phyloP scores from a whole-genome alignment of 1,140 invertebrate genomes.

The Macrostomum lignano region DNA sequence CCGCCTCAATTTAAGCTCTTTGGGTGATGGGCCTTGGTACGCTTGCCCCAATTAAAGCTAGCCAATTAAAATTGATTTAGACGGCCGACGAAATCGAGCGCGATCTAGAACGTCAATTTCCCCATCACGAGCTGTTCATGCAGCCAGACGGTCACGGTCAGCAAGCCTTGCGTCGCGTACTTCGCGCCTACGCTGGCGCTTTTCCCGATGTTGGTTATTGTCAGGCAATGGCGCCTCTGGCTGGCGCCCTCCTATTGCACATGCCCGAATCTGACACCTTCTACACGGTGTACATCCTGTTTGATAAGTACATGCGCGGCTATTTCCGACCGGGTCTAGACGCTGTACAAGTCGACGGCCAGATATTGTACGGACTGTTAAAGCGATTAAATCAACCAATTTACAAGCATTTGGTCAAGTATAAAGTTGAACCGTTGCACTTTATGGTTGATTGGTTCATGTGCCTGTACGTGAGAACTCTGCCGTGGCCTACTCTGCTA shows the following conservation, averaged over 20 bases:
- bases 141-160: conserved; percentile 45
- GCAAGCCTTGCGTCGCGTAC: conserved; percentile 22
- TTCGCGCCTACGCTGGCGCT: conserved; percentile 73
- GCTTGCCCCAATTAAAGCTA: too few relatives aligned
- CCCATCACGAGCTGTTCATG: conserved; percentile 81
- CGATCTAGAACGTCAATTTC: conserved; percentile 71
- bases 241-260: conserved; percentile 79
- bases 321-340: conserved; percentile 66
- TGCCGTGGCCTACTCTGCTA: conserved; percentile 70
- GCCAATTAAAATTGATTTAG: too few relatives aligned
- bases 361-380: conserved; percentile 59
- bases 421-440: conserved; percentile 63
- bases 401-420: conserved; percentile 50
- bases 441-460: conserved; percentile 97
- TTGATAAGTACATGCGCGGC: conserved; percentile 62
- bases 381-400: conserved; percentile 52
- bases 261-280: conserved; percentile 88
- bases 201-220: conserved; percentile 78
- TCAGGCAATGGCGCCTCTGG: conserved; percentile 81
- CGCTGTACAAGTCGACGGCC: conserved; percentile 56
- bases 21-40: too few relatives aligned
- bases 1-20: too few relatives aligned
- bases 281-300: conserved; percentile 80
- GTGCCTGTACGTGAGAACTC: conserved; percentile 62
- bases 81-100: conserved; percentile 85